Evolutionary conservation across 2,888 invertebrate genomes (phyloP).

Genomic region (Tiliacea citrago): DNA sequence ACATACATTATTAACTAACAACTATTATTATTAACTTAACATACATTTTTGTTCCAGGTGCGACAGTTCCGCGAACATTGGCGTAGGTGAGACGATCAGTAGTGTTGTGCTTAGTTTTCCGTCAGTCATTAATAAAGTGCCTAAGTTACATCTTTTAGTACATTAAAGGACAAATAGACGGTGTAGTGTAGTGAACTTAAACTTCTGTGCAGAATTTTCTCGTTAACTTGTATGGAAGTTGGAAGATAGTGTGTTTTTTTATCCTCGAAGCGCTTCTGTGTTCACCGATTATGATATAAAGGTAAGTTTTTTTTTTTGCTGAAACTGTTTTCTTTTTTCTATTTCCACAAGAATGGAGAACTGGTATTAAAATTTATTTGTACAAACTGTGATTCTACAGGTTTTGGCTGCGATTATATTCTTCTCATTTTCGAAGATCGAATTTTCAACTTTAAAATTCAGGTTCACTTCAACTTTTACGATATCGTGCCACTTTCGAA

Average conservation of each 20-base stretch:
- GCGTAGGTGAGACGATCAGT: conserved; percentile 38
- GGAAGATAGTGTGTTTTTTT: conserved; percentile 73
- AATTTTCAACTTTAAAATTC: conserved; percentile 15
- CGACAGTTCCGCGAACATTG: conserved; percentile 25
- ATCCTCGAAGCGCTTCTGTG: conserved; percentile 71
- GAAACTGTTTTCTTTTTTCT: conserved; percentile 24
- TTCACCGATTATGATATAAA: conserved; percentile 83
- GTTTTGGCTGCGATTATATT: conserved; percentile 25
- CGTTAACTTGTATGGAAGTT: conserved; percentile 67
- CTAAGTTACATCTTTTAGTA: conserved; percentile 55
- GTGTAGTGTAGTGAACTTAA: conserved; percentile 67
- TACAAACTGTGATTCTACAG: conserved; percentile 31
- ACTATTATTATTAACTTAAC: conserved; percentile 29
- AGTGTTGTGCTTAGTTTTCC: conserved; percentile 56
- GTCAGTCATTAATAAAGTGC: conserved; percentile 63
- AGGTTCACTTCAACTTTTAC: conserved; percentile 15
- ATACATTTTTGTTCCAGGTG: conserved; percentile 66
- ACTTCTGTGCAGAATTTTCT: conserved; percentile 63
- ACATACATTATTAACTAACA: no score
- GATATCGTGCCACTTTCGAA: conserved; percentile 4
- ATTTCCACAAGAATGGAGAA: conserved; percentile 27
- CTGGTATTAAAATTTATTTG: conserved; percentile 24
- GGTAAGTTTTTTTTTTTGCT: conserved; percentile 74
- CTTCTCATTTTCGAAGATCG: conserved; percentile 19
- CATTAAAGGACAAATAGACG: conserved; percentile 50